Percentiles rank a stretch among this genome's conserved stretches.
These are phyloP conservation scores for Neelides folsomi DNA, from an alignment of 2,888 invertebrate genomes.

Conservation along the genomic window DNA sequence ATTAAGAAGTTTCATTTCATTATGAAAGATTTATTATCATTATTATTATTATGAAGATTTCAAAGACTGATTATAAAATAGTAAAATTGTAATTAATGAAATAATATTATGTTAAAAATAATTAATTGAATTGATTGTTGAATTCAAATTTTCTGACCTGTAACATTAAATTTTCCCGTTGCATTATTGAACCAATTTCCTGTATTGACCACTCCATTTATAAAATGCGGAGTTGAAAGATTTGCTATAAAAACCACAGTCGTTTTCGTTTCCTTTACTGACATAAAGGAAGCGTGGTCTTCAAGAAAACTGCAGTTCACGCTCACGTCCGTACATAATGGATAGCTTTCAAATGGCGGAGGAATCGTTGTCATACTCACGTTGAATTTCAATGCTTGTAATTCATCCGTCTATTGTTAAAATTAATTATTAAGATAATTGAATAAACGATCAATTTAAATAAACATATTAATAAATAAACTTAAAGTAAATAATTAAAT, in stretches of 20 bases:
- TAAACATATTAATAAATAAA: no score
- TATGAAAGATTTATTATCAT: no score
- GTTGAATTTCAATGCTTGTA: constrained; percentile 45
- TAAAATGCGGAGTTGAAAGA: constrained; percentile 21
- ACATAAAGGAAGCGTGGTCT: constrained; percentile 17
- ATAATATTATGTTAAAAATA: no score
- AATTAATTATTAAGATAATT: neutral
- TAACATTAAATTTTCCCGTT: constrained; percentile 15
- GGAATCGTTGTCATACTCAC: constrained; percentile 12
- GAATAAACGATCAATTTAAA: no score
- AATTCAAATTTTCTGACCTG: no score
- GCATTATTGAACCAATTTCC: constrained; percentile 4
- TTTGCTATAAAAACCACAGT: constrained; percentile 23
- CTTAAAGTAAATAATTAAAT: no score
- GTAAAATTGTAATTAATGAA: no score
- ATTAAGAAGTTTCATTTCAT: no score
- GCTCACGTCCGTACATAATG: constrained; percentile 21
- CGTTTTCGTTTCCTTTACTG: constrained; percentile 19
- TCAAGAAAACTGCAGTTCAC: constrained; percentile 28
- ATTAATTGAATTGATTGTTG: no score
- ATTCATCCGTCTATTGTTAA: constrained; percentile 41
- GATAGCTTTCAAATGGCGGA: constrained; percentile 10
- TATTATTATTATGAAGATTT: no score
- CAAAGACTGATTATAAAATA: no score
- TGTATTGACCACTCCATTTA: neutral